These are phyloP conservation scores for Papilio elwesi DNA, from an alignment of 2,888 invertebrate species.

Conservation along the genomic window DNA sequence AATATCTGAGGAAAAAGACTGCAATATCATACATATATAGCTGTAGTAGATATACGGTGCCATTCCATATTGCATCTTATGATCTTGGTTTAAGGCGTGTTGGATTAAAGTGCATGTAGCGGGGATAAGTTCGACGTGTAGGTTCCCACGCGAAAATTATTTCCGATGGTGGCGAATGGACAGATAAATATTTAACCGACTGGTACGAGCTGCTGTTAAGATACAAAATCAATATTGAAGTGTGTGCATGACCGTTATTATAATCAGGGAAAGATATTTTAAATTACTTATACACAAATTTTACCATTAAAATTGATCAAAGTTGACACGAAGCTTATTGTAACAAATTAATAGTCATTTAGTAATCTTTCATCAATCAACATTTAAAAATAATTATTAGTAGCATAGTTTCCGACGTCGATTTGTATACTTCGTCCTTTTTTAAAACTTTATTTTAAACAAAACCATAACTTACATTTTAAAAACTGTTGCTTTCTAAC, in stretches of 20 bases:
- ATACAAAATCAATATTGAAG: conserved; percentile 48
- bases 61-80: conserved; percentile 44
- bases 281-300: neutral
- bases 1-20: conserved; percentile 61
- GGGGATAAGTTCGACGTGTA: conserved; percentile 45
- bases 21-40: conserved; percentile 45
- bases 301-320: too few relatives aligned
- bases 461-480: too few relatives aligned
- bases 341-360: too few relatives aligned
- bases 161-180: conserved; percentile 70
- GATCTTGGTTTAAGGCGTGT: conserved; percentile 41
- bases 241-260: conserved; percentile 3
- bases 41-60: conserved; percentile 20
- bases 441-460: too few relatives aligned
- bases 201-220: conserved; percentile 63
- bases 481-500: too few relatives aligned
- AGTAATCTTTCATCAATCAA: too few relatives aligned
- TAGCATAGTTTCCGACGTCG: too few relatives aligned
- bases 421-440: too few relatives aligned
- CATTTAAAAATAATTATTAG: too few relatives aligned
- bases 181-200: conserved; percentile 77
- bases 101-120: conserved; percentile 35
- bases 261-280: neutral
- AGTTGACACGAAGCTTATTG: too few relatives aligned
- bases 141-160: conserved; percentile 77